Percentiles rank a stretch among this genome's conserved stretches.
Evolutionary conservation across 1,140 invertebrate genomes (phyloP).

Genomic region (Nymphalis io): DNA sequence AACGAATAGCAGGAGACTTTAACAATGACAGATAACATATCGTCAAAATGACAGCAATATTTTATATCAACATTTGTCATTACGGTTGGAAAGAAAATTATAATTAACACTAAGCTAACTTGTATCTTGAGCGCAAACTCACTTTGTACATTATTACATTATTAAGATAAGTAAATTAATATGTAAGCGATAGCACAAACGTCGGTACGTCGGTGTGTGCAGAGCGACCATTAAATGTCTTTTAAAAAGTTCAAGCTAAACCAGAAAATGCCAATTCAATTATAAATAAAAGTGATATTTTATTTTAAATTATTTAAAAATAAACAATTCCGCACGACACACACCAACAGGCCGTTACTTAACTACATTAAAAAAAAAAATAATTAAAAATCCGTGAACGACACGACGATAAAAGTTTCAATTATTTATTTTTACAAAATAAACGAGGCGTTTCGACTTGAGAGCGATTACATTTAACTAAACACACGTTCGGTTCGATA

Average conservation of each 20-base stretch:
- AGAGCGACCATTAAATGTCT: conserved; percentile 47
- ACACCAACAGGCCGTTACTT: conserved; percentile 50
- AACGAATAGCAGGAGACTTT: conserved; percentile 29
- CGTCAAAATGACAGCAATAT: conserved; percentile 48
- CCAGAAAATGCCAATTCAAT: neutral
- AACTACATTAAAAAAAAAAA: conserved; percentile 56
- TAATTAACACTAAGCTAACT: conserved; percentile 71
- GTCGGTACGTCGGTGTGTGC: conserved; percentile 38
- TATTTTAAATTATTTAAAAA: conserved; percentile 43
- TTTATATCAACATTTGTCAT: conserved; percentile 67
- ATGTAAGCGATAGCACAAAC: conserved; percentile 68
- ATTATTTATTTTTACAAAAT: conserved; percentile 50
- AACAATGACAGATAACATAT: conserved; percentile 13
- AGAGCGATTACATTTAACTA: conserved; percentile 51
- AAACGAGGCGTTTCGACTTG: conserved; percentile 42
- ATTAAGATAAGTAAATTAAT: conserved; percentile 65
- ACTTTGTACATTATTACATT: conserved; percentile 78
- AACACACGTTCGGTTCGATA: conserved; percentile 31
- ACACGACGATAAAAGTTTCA: conserved; percentile 40
- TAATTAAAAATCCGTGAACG: conserved; percentile 46
- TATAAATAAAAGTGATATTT: conserved; percentile 37
- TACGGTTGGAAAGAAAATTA: conserved; percentile 60
- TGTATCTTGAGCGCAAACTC: conserved; percentile 75
- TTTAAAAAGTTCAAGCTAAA: conserved; percentile 45
- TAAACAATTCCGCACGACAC: conserved; percentile 25